Evolutionary conservation across 2,888 invertebrate species (phyloP).

Genomic region (Agrilus mali): DNA sequence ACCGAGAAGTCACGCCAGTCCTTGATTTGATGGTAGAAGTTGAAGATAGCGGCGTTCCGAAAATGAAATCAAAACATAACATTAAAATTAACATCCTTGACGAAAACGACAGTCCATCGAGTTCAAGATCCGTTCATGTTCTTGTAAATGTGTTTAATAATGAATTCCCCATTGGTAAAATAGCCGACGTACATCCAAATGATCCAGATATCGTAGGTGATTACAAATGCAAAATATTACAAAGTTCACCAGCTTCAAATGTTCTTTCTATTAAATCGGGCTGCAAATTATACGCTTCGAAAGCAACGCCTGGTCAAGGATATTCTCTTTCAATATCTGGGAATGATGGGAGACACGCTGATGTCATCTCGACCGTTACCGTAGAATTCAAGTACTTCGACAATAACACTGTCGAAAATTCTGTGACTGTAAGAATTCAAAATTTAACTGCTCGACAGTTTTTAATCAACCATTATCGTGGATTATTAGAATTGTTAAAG

Average conservation of each 20-base stretch:
- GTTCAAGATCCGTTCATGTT: slow-evolving; percentile 68
- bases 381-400: slow-evolving; percentile 72
- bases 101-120: slow-evolving; percentile 84
- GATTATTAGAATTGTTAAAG: slow-evolving; percentile 58
- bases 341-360: slow-evolving; percentile 78
- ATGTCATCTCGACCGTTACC: slow-evolving; percentile 76
- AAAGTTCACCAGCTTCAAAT: slow-evolving; percentile 44
- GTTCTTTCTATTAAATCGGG: slow-evolving; percentile 58
- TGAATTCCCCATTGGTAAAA: slow-evolving; percentile 62
- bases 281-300: slow-evolving; percentile 68
- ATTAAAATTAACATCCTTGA: slow-evolving; percentile 68
- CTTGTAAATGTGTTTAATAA: slow-evolving; percentile 67
- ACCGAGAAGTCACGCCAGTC: slow-evolving; percentile 67
- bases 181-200: slow-evolving; percentile 85
- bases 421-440: slow-evolving; percentile 60
- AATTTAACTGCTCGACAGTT: slow-evolving; percentile 66
- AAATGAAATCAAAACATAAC: slow-evolving; percentile 68
- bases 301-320: slow-evolving; percentile 57
- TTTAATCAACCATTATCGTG: slow-evolving; percentile 62
- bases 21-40: slow-evolving; percentile 70
- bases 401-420: slow-evolving; percentile 72
- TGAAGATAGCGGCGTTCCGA: slow-evolving; percentile 76
- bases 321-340: slow-evolving; percentile 72
- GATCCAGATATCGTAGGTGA: slow-evolving; percentile 85
- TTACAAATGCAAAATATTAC: slow-evolving; percentile 73